Evolutionary conservation across 2,888 invertebrate genomes (phyloP).

Genomic region (Pollenia griseotomentosa): DNA sequence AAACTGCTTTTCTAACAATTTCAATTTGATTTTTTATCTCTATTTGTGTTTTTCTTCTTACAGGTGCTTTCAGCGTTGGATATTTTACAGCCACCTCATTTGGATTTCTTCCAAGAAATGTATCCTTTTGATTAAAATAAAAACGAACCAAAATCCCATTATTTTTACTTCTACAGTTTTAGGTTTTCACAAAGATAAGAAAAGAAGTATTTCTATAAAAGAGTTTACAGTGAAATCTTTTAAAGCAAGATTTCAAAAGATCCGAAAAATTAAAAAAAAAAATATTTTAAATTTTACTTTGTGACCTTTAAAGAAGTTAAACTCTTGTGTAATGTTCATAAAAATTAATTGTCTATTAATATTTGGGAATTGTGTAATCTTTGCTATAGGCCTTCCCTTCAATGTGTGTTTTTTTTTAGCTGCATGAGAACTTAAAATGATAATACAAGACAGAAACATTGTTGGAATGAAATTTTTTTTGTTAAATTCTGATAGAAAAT

Average conservation of each 20-base stretch:
- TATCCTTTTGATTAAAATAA: constrained; percentile 84
- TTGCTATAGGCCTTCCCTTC: too few relatives aligned
- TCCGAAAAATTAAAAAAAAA: background rate
- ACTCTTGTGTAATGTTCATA: too few relatives aligned
- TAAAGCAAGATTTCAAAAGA: background rate
- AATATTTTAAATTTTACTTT: too few relatives aligned
- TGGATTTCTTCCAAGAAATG: constrained; percentile 99
- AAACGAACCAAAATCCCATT: constrained; percentile 11
- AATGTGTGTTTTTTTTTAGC: too few relatives aligned
- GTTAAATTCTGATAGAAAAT: too few relatives aligned
- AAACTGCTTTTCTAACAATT: background rate
- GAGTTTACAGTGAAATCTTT: background rate
- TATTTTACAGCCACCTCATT: constrained; percentile 98
- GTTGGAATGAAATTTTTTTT: too few relatives aligned
- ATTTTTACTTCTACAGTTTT: constrained; percentile 8
- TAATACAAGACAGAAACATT: too few relatives aligned
- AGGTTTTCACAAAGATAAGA: background rate
- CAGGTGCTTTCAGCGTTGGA: constrained; percentile 99
- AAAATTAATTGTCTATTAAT: too few relatives aligned
- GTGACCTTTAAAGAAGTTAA: too few relatives aligned
- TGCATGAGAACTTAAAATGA: too few relatives aligned
- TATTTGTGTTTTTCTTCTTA: constrained; percentile 72
- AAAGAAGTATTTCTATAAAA: background rate
- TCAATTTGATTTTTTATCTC: constrained; percentile 13
- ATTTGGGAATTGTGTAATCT: too few relatives aligned